A percentile compares a stretch with the other conserved stretches of the same genome.
Evolutionary conservation across 2,113 vertebrate species (phyloP).

Genomic region (Notothenia rossii): DNA sequence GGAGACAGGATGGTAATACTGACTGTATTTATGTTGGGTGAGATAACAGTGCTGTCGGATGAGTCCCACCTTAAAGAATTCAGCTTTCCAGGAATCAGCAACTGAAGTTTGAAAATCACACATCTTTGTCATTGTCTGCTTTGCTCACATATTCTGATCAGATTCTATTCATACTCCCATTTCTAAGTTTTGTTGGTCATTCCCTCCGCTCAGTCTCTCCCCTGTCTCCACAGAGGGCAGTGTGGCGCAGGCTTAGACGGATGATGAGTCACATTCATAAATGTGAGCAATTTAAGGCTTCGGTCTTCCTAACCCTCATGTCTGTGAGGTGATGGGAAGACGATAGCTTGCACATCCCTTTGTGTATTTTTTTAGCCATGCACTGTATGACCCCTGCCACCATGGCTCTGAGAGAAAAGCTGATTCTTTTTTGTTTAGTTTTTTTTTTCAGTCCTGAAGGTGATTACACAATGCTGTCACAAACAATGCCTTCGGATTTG

Average conservation of each 20-base stretch:
- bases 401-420: not conserved
- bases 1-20: constrained; percentile 42
- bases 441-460: not conserved
- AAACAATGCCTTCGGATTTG: constrained; percentile 58
- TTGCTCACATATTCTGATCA: constrained; percentile 19
- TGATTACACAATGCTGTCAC: constrained; percentile 45
- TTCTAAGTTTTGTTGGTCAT: constrained; percentile 14
- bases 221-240: constrained; percentile 10
- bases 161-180: constrained; percentile 10
- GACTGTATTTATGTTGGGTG: constrained; percentile 47
- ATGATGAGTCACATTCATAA: constrained; percentile 26
- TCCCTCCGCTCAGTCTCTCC: not conserved
- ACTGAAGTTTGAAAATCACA: constrained; percentile 43
- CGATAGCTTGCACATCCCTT: constrained; percentile 4
- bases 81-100: constrained; percentile 52
- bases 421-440: not conserved
- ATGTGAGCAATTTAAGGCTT: constrained; percentile 32
- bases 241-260: constrained; percentile 26
- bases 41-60: constrained; percentile 29
- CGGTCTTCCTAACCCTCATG: constrained; percentile 10
- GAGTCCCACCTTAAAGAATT: constrained; percentile 26
- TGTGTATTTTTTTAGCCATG: not conserved
- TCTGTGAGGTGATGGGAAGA: not conserved
- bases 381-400: not conserved
- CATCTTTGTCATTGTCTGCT: constrained; percentile 32